phyloP scores from a whole-genome alignment of 2,797 vertebrate genomes.

The Crotalus adamanteus region DNA sequence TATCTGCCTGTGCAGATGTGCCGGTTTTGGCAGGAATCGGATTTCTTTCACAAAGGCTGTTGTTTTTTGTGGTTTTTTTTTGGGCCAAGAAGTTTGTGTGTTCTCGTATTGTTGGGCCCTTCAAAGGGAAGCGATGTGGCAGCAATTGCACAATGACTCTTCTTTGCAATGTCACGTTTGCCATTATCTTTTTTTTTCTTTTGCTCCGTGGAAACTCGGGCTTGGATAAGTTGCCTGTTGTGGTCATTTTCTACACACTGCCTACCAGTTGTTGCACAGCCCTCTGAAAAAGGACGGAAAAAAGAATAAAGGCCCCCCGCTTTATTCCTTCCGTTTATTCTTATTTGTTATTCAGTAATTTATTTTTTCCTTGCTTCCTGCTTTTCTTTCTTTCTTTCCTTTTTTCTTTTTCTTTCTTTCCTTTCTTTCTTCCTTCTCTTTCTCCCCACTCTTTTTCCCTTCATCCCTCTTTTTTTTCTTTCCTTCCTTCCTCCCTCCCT shows the following conservation, averaged over 20 bases:
- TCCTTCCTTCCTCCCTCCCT: no score
- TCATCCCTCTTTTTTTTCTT: no score
- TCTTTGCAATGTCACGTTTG: no score
- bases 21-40: neutral
- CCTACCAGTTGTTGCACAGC: neutral
- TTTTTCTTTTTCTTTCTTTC: neutral
- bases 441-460: no score
- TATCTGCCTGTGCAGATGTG: neutral
- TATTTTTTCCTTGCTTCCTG: neutral
- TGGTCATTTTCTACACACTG: neutral
- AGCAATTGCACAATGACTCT: no score
- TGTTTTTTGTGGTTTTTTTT: no score
- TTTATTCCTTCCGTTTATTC: neutral
- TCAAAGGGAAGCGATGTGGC: neutral
- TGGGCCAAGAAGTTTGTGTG: neutral
- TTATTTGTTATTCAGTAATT: neutral
- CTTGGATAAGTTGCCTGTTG: neutral
- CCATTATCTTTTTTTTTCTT: neutral
- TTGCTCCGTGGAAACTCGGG: neutral
- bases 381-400: no score
- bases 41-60: neutral
- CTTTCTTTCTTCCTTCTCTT: neutral
- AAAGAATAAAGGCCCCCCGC: no score
- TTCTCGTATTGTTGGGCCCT: no score
- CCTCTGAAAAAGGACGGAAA: neutral